Percentiles rank a stretch among this genome's conserved stretches.
Conservation (phyloP, 1,140 invertebrate species). For the Drosophila lowei region DNA sequence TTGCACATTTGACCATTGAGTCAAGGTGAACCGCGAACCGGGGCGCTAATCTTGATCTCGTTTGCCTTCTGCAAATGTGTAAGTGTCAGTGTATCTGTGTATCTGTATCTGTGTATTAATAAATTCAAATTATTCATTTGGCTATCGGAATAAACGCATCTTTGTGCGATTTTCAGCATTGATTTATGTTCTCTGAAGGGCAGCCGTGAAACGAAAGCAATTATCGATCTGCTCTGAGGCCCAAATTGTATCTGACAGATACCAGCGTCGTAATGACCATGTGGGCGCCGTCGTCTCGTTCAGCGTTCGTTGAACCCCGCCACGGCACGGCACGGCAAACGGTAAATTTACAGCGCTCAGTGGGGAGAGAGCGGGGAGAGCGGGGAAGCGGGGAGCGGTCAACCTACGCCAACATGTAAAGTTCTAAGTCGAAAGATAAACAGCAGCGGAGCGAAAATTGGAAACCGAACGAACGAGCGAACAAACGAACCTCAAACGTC, state of each 20-base stretch:
- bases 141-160: constrained; percentile 63
- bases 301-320: constrained; percentile 59
- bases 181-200: constrained; percentile 52
- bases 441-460: constrained; percentile 26
- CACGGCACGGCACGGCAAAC: constrained; percentile 24
- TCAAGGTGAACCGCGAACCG: constrained; percentile 71
- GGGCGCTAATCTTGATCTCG: constrained; percentile 75
- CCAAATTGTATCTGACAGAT: constrained; percentile 25
- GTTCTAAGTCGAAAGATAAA: constrained; percentile 79
- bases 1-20: constrained; percentile 81
- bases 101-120: constrained; percentile 25
- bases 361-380: constrained; percentile 8
- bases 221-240: neutral
- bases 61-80: constrained; percentile 69
- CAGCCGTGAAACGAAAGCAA: constrained; percentile 10
- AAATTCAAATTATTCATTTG: constrained; percentile 48
- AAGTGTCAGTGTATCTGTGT: neutral
- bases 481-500: constrained; percentile 50
- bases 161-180: constrained; percentile 39
- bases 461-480: neutral
- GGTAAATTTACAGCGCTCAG: constrained; percentile 70
- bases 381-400: constrained; percentile 32
- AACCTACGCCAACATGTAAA: constrained; percentile 81
- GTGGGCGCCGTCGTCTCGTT: constrained; percentile 66
- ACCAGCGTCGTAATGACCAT: constrained; percentile 53